Percentiles rank a stretch among this genome's conserved stretches.
These are phyloP conservation scores for Bubalus kerabau DNA, from an alignment of 2,113 vertebrate genomes.

Conservation along the genomic window DNA sequence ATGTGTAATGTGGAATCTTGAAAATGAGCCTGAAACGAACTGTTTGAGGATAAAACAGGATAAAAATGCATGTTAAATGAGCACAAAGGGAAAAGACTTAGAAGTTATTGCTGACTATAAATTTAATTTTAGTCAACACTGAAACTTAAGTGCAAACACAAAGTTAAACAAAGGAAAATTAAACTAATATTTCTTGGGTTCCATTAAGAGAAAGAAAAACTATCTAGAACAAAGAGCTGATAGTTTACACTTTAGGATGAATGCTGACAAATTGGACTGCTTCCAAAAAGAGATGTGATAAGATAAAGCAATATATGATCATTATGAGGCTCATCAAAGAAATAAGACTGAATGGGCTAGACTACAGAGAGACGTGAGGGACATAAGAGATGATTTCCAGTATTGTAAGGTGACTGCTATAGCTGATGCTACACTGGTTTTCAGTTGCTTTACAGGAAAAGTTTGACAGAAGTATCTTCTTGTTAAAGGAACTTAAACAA, in stretches of 20 bases:
- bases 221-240: background rate
- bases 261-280: background rate
- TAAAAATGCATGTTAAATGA: background rate
- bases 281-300: background rate
- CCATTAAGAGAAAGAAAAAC: background rate
- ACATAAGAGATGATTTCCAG: background rate
- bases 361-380: background rate
- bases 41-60: background rate
- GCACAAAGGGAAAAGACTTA: background rate
- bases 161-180: background rate
- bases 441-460: background rate
- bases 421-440: background rate
- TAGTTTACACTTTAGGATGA: background rate
- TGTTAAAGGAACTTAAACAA: background rate
- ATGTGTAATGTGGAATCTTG: background rate
- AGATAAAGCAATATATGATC: background rate
- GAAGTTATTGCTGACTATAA: background rate
- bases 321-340: background rate
- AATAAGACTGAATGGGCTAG: background rate
- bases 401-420: rapidly evolving
- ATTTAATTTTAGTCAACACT: background rate
- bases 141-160: background rate
- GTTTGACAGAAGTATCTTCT: background rate
- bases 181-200: background rate
- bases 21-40: background rate